Evolutionary conservation across 2,797 vertebrate species (phyloP).

Genomic region (Antennarius maculatus): DNA sequence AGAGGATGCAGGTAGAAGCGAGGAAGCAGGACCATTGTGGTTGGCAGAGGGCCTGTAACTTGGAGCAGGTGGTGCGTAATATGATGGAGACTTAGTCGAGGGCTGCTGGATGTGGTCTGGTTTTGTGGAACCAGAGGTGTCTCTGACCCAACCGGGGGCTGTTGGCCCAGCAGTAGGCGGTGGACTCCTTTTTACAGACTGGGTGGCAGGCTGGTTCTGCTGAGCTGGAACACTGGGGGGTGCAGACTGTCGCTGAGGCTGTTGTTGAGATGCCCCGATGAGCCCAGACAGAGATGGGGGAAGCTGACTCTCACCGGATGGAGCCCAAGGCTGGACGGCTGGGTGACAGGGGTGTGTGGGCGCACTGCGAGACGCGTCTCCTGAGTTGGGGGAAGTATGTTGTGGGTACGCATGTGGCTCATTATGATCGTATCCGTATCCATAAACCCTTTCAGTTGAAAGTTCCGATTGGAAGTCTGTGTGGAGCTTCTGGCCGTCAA

Average conservation of each 20-base stretch:
- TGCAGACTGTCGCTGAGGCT: conserved; percentile 50
- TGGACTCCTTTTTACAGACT: conserved; percentile 54
- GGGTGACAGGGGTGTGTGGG: conserved; percentile 54
- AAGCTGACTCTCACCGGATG: conserved; percentile 48
- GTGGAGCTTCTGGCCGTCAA: conserved; percentile 73
- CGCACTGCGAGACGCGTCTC: conserved; percentile 49
- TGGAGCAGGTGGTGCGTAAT: conserved; percentile 36
- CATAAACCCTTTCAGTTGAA: conserved; percentile 52
- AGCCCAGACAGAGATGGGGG: conserved; percentile 39
- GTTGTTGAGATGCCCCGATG: conserved; percentile 45
- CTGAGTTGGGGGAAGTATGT: conserved; percentile 51
- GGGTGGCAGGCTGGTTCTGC: conserved; percentile 24
- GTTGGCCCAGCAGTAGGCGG: conserved; percentile 46
- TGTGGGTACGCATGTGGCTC: conserved; percentile 67
- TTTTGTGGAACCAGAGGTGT: conserved; percentile 33
- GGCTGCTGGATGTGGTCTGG: conserved; percentile 62
- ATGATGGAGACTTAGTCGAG: conserved; percentile 40
- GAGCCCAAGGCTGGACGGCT: conserved; percentile 54
- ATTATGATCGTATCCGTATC: conserved; percentile 76
- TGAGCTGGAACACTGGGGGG: conserved; percentile 65
- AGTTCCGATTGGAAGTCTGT: conserved; percentile 59
- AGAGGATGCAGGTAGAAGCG: conserved; percentile 20
- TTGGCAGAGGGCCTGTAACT: conserved; percentile 35
- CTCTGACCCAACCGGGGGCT: conserved; percentile 45
- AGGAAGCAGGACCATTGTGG: conserved; percentile 52